phyloP scores from a whole-genome alignment of 2,888 invertebrate genomes.

The Diachrysia chrysitis region DNA sequence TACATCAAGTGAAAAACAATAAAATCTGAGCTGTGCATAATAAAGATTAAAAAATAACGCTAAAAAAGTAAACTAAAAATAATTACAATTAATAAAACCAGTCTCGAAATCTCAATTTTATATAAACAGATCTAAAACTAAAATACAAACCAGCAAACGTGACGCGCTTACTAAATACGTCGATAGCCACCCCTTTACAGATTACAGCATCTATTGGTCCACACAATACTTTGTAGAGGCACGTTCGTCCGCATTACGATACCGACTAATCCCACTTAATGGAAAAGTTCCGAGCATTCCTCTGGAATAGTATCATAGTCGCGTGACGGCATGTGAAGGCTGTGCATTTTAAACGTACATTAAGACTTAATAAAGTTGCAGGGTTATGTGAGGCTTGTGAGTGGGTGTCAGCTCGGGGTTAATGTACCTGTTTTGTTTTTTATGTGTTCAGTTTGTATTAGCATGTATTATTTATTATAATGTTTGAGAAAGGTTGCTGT shows the following conservation, averaged over 20 bases:
- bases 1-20: too few species aligned
- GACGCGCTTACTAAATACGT: neutral
- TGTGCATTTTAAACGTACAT: constrained; percentile 28
- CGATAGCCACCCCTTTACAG: neutral
- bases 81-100: too few species aligned
- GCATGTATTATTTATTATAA: neutral
- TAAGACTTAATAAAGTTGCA: constrained; percentile 14
- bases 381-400: neutral
- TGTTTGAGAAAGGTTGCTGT: too few species aligned
- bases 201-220: neutral
- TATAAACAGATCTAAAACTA: neutral
- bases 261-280: constrained; percentile 40
- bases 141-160: neutral
- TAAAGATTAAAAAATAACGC: too few species aligned
- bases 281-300: constrained; percentile 55
- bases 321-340: constrained; percentile 34
- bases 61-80: too few species aligned
- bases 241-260: constrained; percentile 33
- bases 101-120: too few species aligned
- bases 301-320: constrained; percentile 33
- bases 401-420: neutral
- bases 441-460: too few species aligned
- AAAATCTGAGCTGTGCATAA: too few species aligned
- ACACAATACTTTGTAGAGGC: neutral
- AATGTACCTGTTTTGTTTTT: neutral